A percentile compares a stretch with the other conserved stretches of the same genome.
Evolutionary conservation across 2,797 vertebrate species (phyloP).

Genomic region (Hozukius guyotensis): DNA sequence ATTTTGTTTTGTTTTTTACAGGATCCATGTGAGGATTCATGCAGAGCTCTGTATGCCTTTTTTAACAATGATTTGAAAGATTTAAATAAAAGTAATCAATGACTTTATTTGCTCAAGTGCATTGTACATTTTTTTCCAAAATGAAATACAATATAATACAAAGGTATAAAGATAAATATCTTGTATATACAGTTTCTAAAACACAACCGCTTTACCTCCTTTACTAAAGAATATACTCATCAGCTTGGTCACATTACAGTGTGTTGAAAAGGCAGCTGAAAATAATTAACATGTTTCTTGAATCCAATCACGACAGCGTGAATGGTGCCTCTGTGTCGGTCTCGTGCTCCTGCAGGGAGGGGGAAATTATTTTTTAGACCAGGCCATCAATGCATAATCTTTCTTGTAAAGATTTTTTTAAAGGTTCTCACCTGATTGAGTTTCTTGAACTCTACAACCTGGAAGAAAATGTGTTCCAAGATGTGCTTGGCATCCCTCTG

Average conservation of each 20-base stretch:
- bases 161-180: not conserved
- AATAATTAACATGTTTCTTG: not conserved
- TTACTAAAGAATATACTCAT: not conserved
- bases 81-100: constrained; percentile 45
- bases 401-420: accelerated
- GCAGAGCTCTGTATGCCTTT: not conserved
- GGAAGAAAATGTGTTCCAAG: constrained; percentile 95
- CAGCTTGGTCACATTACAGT: not conserved
- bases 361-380: not conserved
- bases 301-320: constrained; percentile 36
- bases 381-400: accelerated
- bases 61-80: not conserved
- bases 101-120: not conserved
- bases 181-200: not conserved
- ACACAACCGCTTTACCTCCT: not conserved
- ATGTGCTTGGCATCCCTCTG: constrained; percentile 93
- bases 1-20: not conserved
- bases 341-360: constrained; percentile 86
- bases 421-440: constrained; percentile 89
- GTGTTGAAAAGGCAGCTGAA: not conserved
- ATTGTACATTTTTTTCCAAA: not conserved
- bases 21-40: not conserved
- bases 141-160: not conserved
- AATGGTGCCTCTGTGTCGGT: constrained; percentile 85
- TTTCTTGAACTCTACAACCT: constrained; percentile 98